Evolutionary conservation across 1,140 invertebrate genomes (phyloP), one percentile per base, ranked within the genome.

Genomic region (Euwallacea fornicatus): DNA sequence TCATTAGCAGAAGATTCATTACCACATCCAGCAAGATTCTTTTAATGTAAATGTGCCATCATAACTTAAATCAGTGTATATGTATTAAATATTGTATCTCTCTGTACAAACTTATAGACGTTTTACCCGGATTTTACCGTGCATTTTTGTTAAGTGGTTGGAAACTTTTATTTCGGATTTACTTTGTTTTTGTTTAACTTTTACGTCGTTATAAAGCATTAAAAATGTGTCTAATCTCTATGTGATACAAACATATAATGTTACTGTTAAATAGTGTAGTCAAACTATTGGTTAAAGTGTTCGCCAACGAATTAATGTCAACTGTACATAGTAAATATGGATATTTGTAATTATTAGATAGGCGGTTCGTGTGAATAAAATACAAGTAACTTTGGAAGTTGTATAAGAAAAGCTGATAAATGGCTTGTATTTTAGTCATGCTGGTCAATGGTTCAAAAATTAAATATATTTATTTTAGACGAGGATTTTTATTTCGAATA

Each of bases 1-100:
- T 33, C 21, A 33, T 33, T 33, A 33, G 4, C 21, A 1, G 4
- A 33, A 33, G 21, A 4, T 33, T 33, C 59, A 58, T 60, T 16
- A 15, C 42, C 42, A 9, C 62, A 42, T 42, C 13, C 33, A 47
- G 15, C 42, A 65, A 43, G 44, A 73, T 68, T 66, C 33, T 55
- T 15, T 72, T 74, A 75, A 69, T 73, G 64, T 78, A 75, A 72
- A 76, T 76, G 78, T 79, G 78, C 78, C 78, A 79, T 79, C 69
- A 59, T 78, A 78, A 77, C 77, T 79, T 79, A 79, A 76, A 55
- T 76, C 69, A 73, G 68, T 75, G 70, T 76, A 72, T 76, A 11
- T 75, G 70, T 76, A 72, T 76, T 50, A 50, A 50, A 50, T 50
- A 13, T 50, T 33, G 4, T 50, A 50, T 50, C 46, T 50, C 9